Conservation (phyloP, 2,888 invertebrate species). For the Actias luna region DNA sequence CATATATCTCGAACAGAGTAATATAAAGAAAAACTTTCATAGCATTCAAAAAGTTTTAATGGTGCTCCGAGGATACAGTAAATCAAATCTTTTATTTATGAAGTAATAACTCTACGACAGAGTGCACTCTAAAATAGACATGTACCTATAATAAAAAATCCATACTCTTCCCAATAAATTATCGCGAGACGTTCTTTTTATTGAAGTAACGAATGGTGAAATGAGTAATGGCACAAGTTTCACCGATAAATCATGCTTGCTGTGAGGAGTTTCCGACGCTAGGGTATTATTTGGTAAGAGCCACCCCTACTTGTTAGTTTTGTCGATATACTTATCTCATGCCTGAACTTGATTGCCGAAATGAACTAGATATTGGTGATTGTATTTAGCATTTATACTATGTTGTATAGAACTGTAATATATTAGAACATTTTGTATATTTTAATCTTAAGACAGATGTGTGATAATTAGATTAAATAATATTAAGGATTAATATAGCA, state of each 20-base stretch:
- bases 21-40: conserved; percentile 27
- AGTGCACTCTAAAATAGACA: conserved; percentile 71
- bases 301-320: conserved; percentile 61
- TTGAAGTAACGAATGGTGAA: conserved; percentile 79
- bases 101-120: conserved; percentile 54
- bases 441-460: too few relatives aligned
- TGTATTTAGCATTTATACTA: too few relatives aligned
- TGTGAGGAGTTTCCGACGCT: conserved; percentile 60
- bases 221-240: conserved; percentile 79
- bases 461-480: too few relatives aligned
- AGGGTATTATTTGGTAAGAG: conserved; percentile 68
- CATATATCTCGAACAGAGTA: conserved; percentile 17
- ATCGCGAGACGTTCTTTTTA: conserved; percentile 77
- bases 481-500: too few relatives aligned
- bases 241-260: conserved; percentile 73
- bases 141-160: conserved; percentile 65
- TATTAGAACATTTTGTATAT: too few relatives aligned
- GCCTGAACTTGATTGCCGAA: conserved; percentile 52
- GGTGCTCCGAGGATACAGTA: conserved; percentile 50
- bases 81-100: conserved; percentile 67
- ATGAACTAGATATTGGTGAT: conserved; percentile 12
- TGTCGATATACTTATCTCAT: conserved; percentile 59
- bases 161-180: conserved; percentile 73
- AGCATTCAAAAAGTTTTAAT: conserved; percentile 43
- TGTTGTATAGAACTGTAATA: too few relatives aligned